Base-by-base conservation (phyloP, 2,113 vertebrate species). In the Cottus gobio region DNA sequence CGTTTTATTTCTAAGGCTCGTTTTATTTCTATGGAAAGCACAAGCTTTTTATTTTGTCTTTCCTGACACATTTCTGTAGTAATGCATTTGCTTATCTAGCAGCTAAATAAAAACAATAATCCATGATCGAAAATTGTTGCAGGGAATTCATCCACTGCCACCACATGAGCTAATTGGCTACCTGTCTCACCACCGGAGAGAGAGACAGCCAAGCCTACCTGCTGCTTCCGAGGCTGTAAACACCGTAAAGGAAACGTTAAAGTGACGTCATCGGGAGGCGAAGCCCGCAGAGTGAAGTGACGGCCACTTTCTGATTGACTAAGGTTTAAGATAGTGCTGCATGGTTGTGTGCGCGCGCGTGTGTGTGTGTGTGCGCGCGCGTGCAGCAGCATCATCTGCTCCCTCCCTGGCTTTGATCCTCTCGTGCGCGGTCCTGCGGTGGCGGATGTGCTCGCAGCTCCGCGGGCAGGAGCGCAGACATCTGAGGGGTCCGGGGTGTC, bases 371-470 rank as follows among this genome's bases (percentile, higher is more conserved):
- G 26, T 48, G 72, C 3, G 42, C 22, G 20, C 10, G 36, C 22
- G 71, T 5, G 12, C 39, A 61, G 63, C 44, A 46, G 44, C 44
- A 46, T 16, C 46, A 46, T 18, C 79, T 78, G 77, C 85, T 71
- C 78, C 62, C 85, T 78, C 80, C 36, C 81, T 22, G 10, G 58
- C 82, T 80, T 44, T 30, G 2, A 36, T 73, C 68, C 70, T 42
- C 65, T 48, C 50, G 42, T 39, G 31, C 42, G 39, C 78, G 46
- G 73, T 87, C 76, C 84, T 79, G 84, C 88, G 82, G 85, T 20
- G 68, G 73, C 46, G 62, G 61, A 64, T 26, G 64, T 26, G 20
- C 60, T 85, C 39, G 34, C 8, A 34, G 82, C 77, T 73, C 77
- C 22, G 62, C 39, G 63, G 75, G 22, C 73, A 71, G 76, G 62